Evolutionary conservation across 2,113 vertebrate genomes (phyloP), one percentile per base, ranked within the genome.

Genomic region (Rhinolophus sinicus): DNA sequence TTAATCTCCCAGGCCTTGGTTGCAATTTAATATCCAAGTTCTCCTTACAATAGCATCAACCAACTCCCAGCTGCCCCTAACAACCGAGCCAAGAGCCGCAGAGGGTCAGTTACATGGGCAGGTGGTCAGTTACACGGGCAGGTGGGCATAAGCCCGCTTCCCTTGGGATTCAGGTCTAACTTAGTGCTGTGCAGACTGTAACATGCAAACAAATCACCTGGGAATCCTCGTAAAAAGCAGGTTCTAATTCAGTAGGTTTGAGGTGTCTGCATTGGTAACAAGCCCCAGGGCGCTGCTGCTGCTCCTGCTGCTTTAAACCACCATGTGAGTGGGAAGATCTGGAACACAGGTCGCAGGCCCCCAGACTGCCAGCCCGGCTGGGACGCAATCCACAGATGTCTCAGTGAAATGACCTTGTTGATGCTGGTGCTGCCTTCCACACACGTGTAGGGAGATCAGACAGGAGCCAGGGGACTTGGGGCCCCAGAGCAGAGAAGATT

Each of bases 1-100:
- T 1, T 93, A 83, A 94, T 96, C 88, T 93, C 95, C 62, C 44
- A 54, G 77, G 72, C 77, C 75, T 90, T 80, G 82, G 64, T 40
- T 96, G 97, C 91, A 97, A 97, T 97, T 97, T 89, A 96, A 97
- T 97, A 97, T 89, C 90, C 52, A 56, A 86, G 81, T 95, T 96
- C 62, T 84, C 65, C 44, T 97, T 94, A 96, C 72, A 89, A 75
- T 62, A 94, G 87, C 95, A 94, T 91, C 90, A 54, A 54, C 92
- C 88, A 72, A 58, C 67, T 88, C 77, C n/a, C 94, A 97, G 95
- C 93, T 96, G 97, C 72, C 85, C 56, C 75, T 83, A 83, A 67
- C 82, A 67, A 90, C 81, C 62, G 64, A 75, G 33, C 50, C 72
- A 73, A 33, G 72, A 54, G 86, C 83, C 24, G 2, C 54, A 72